phyloP scores from a whole-genome alignment of 2,797 vertebrate genomes.

The Acipenser ruthenus region DNA sequence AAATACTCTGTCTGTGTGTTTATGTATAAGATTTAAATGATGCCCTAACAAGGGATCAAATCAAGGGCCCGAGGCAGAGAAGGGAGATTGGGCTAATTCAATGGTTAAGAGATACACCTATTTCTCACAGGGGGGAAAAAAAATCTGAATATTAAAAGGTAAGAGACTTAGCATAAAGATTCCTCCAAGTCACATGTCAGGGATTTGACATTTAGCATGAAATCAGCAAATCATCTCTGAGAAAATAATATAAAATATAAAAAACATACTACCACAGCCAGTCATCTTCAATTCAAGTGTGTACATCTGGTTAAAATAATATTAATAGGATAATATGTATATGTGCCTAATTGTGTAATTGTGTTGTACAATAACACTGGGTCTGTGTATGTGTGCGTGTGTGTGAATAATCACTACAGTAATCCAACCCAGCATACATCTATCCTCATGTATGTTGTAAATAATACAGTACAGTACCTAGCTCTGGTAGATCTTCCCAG shows the following conservation, averaged over 20 bases:
- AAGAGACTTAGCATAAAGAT: constrained; percentile 63
- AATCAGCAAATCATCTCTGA: constrained; percentile 64
- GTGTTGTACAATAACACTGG: no score
- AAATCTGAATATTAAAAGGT: constrained; percentile 57
- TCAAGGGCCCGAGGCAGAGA: constrained; percentile 47
- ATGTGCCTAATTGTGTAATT: no score
- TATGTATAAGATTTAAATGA: not conserved
- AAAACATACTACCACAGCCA: constrained; percentile 18
- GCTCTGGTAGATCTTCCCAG: constrained; percentile 27
- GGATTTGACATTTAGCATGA: constrained; percentile 69
- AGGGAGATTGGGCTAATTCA: constrained; percentile 12
- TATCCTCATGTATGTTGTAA: not conserved
- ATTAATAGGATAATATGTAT: no score
- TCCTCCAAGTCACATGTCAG: constrained; percentile 60
- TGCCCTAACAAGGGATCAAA: constrained; percentile 6
- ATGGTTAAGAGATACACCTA: constrained; percentile 5
- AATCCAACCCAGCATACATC: no score
- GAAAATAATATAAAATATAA: constrained; percentile 50
- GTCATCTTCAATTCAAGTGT: not conserved
- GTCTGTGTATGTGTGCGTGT: no score
- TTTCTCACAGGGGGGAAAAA: constrained; percentile 8
- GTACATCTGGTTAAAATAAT: no score
- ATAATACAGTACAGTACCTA: constrained; percentile 12
- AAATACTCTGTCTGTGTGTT: not conserved
- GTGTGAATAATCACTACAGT: no score